Conservation (phyloP, 1,140 invertebrate species). For the Pinna nobilis region DNA sequence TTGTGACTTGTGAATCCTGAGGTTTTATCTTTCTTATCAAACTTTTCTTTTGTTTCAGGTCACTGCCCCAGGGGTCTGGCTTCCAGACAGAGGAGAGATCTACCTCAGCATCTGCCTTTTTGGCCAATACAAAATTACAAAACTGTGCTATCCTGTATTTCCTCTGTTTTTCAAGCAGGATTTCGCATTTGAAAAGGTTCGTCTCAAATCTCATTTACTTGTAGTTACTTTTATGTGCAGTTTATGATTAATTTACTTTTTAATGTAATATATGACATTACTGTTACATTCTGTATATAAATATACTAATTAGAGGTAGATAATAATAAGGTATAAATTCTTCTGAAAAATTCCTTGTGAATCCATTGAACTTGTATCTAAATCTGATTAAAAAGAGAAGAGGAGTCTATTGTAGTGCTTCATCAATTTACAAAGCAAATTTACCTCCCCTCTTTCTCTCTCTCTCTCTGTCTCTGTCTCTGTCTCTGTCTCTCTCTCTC, state of each 20-base stretch:
- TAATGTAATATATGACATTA: too few relatives aligned
- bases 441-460: too few relatives aligned
- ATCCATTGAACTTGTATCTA: not conserved
- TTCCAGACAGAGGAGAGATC: constrained; percentile 69
- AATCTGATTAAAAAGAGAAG: not conserved
- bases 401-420: too few relatives aligned
- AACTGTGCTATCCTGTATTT: constrained; percentile 63
- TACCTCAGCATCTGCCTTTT: constrained; percentile 71
- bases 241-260: too few relatives aligned
- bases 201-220: not conserved
- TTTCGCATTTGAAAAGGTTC: constrained; percentile 72
- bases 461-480: too few relatives aligned
- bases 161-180: constrained; percentile 68
- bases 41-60: constrained; percentile 57
- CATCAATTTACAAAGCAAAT: too few relatives aligned
- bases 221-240: not conserved
- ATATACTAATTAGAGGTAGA: too few relatives aligned
- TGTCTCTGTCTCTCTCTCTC: too few relatives aligned
- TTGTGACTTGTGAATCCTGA: not conserved
- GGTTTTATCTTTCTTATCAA: too few relatives aligned
- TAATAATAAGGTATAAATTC: too few relatives aligned
- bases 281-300: too few relatives aligned
- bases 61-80: constrained; percentile 71
- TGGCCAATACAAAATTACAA: constrained; percentile 69
- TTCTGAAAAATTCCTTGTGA: not conserved